Conservation (phyloP, 1,140 invertebrate species). For the Brachionus plicatilis region DNA sequence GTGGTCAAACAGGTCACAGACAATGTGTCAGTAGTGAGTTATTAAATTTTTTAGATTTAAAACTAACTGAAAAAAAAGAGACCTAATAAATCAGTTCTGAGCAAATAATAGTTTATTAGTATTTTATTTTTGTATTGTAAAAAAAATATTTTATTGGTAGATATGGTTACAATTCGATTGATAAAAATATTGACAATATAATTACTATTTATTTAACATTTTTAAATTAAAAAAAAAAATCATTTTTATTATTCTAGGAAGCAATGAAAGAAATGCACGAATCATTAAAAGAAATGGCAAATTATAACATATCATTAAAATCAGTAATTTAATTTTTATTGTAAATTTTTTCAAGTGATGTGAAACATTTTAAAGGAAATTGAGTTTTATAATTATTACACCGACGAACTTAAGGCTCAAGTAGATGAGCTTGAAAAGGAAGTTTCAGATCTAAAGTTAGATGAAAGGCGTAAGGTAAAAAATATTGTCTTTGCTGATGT, state of each 20-base stretch:
- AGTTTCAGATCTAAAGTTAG: neutral
- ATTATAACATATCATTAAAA: conserved; percentile 11
- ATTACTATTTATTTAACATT: neutral
- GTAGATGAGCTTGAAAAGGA: neutral
- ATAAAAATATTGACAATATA: neutral
- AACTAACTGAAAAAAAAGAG: neutral
- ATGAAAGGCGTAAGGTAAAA: neutral
- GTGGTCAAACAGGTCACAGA: neutral
- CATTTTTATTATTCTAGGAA: neutral
- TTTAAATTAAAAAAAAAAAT: neutral
- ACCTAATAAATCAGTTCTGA: neutral
- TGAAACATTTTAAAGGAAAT: neutral
- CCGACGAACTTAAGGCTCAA: neutral
- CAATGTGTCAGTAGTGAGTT: neutral
- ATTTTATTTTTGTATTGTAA: neutral
- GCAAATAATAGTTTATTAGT: neutral
- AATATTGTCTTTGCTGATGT: neutral
- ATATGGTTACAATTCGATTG: neutral
- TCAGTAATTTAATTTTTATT: conserved; percentile 7
- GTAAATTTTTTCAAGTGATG: neutral
- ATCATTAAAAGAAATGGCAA: conserved; percentile 27
- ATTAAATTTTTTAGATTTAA: neutral
- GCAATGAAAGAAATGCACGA: conserved; percentile 33
- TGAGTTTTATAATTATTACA: neutral
- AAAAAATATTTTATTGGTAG: neutral